A percentile compares a stretch with the other conserved stretches of the same genome.
phyloP scores from a whole-genome alignment of 2,888 invertebrate genomes.

The Folsomia candida region DNA sequence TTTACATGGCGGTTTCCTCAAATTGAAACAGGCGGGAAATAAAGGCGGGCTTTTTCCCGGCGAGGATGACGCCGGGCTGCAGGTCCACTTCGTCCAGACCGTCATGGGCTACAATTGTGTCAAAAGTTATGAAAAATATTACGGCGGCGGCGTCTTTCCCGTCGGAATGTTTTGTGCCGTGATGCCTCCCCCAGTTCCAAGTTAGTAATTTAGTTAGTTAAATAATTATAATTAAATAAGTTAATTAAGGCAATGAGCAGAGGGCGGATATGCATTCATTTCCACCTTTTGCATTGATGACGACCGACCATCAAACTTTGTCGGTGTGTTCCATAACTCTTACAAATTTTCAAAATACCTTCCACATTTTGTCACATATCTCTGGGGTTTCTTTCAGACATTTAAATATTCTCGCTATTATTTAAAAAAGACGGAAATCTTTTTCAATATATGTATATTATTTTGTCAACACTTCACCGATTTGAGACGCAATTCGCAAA shows the following conservation, averaged over 20 bases:
- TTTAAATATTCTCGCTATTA: no score
- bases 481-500: no score
- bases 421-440: no score
- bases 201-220: constrained; percentile 9
- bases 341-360: background rate
- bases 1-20: constrained; percentile 39
- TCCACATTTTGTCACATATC: no score
- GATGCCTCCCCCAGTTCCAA: constrained; percentile 13
- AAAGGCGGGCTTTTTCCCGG: constrained; percentile 6
- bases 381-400: no score
- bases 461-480: no score
- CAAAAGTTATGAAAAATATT: constrained; percentile 37
- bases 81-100: constrained; percentile 28
- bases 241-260: no score
- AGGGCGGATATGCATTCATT: no score
- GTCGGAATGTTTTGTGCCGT: constrained; percentile 38
- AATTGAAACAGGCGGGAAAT: constrained; percentile 7
- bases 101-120: constrained; percentile 40
- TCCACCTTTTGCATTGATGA: no score
- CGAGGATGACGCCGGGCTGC: constrained; percentile 22
- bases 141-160: constrained; percentile 33
- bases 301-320: no score
- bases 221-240: no score
- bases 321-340: background rate
- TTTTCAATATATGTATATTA: no score